Evolutionary conservation across 1,140 invertebrate genomes (phyloP), one percentile per base, ranked within the genome.

Genomic region (Pogonus chalceus): DNA sequence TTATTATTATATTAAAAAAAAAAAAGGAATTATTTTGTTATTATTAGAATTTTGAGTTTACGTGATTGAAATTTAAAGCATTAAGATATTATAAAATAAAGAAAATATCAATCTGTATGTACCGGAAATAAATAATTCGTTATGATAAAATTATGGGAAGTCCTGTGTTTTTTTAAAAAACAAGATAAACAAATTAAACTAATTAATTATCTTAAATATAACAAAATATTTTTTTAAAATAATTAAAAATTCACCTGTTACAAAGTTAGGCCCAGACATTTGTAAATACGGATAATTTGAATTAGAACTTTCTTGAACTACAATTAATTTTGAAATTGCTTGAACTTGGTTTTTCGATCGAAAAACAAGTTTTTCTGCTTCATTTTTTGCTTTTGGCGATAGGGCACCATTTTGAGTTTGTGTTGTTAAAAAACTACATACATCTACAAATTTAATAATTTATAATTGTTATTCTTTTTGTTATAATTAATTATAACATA

Each of bases 311-410:
- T 43, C 37, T 18, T 43, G 37, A 9, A 43, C 3, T 12, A 18
- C 9, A 16, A 37, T 14, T 46, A 55, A 35, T 46, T 57, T 35
- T 46, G 56, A 24, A 22, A 61, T 61, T 49, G 54, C 50, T 49
- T 58, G 52, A 4, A 61, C 23, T 53, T 61, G 60, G 18, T 37
- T 22, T 58, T 59, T 59, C 2, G 60, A 61, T 49, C 60, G 51
- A 3, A 26, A 54, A 10, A 61, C 59, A 12, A 61, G 37, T 22
- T 54, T 26, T 23, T 61, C 52, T 16, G 58, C 60, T 37, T 53
- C n/a, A 46, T 48, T 53, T 47, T 55, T 49, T 16, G 56, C 56
- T 37, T 46, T 26, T 4, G 51, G 46, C 23, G 58, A 58, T 26
- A 61, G 48, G n/a, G 47, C 22, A 10, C 52, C 56, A 18, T 57